Base-by-base conservation (phyloP, 2,797 vertebrate species). In the Calcarius lapponicus region DNA sequence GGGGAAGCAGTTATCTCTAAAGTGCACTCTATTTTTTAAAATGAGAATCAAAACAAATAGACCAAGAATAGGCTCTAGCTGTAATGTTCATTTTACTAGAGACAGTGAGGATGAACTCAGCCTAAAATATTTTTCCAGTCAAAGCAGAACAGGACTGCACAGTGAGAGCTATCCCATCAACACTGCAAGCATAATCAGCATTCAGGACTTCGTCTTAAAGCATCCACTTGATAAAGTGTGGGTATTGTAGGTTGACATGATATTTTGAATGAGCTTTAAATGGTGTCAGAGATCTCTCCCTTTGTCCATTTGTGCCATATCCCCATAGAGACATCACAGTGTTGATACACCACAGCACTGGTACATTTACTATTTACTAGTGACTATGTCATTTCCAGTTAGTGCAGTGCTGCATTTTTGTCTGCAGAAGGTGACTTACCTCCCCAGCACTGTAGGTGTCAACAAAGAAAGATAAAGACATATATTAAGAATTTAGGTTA, bases 1-100 rank as follows among this genome's bases (percentile, higher is more conserved):
- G 79, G 93, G 70, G 61, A 91, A 94, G 87, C 61, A 82, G 88
- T 57, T 82, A 88, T 92, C 86, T 97, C 87, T 97, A 92, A 97
- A 92, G 85, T 85, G 81, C 53, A 93, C 72, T 94, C 73, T 76
- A 54, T 69, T 89, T 93, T 96, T 95, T 86, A 74, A 97, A 89
- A 82, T 8, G 5, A 91, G 71, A 76, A 86, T 76, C 24, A 13
- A 72, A 88, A 95, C 88, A 83, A 65, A 92, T 13, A 84, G 28
- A 26, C 54, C 31, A 69, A 93, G 58, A 91, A 36, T 36, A 67
- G 38, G 19, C 18, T 51, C 17, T 43, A 64, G 36, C 16, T 70
- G 51, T 73, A 88, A 83, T 24, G 10, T 80, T 72, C 60, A 75
- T 91, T 90, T 91, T 82, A 22, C 54, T 71, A 26, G 43, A 57